A percentile compares a stretch with the other conserved stretches of the same genome.
Conservation (phyloP, 2,113 vertebrate genomes). For the Pipra filicauda region DNA sequence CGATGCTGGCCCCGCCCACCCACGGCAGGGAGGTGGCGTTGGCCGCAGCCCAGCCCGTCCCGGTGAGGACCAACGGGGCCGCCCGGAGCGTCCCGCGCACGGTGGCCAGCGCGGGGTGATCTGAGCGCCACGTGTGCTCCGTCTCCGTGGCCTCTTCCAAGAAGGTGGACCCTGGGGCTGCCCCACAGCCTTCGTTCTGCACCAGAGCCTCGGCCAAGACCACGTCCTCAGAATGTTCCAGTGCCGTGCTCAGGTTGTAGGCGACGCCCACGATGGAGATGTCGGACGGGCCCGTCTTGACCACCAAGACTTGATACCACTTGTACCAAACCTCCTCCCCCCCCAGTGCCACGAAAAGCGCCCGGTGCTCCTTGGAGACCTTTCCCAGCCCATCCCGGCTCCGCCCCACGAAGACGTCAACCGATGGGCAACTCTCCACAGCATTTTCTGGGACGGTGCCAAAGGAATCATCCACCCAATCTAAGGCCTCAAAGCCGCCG, state of each 20-base stretch:
- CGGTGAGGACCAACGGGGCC: neutral
- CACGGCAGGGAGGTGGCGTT: neutral
- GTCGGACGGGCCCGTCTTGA: neutral
- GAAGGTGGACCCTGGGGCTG: too few relatives aligned
- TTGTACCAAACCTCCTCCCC: neutral
- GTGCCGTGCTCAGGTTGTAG: neutral
- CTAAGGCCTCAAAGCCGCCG: neutral
- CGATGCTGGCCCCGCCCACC: neutral
- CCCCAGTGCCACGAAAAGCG: neutral
- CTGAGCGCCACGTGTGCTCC: neutral
- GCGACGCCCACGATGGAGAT: rapidly evolving
- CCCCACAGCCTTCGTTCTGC: neutral
- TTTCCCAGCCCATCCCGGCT: neutral
- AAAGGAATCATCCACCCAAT: neutral
- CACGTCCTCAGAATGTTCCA: rapidly evolving
- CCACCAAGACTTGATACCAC: neutral
- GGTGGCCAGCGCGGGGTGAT: neutral
- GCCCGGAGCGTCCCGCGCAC: neutral
- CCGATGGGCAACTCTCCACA: neutral
- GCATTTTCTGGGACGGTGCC: neutral
- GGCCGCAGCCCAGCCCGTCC: neutral
- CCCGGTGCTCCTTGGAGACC: neutral
- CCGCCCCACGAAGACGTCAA: neutral
- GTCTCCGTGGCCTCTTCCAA: neutral
- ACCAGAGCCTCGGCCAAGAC: neutral